Base-by-base conservation (phyloP, 2,113 vertebrate genomes). In the Stegastes partitus region DNA sequence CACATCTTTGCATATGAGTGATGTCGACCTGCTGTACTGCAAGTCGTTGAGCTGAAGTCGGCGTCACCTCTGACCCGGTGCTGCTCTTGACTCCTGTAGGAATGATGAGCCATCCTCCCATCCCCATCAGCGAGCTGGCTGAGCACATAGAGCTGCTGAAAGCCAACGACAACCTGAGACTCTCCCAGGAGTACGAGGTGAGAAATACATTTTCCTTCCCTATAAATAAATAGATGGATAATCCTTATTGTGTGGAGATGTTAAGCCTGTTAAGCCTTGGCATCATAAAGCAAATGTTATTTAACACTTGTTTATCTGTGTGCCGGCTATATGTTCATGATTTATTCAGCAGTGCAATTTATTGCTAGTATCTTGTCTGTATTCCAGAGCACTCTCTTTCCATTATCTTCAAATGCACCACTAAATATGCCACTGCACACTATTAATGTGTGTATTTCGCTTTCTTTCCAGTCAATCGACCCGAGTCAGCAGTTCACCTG, bases 141-240 rank as follows among this genome's bases (percentile, higher is more conserved):
- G 98, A 99, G 91, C 97, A 99, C 95, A 98, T 97, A 0, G 98
- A 99, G 84, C 94, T 96, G 69, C 95, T 99, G 89, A 98, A 98
- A 90, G 98, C 98, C 59, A 99, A 99, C 16, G 98, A 99, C 95
- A 99, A 98, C 94, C 95, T 99, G 88, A 96, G 97, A 85, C 95
- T 99, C 50, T 99, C 98, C 12, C 98, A 99, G 93, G 98, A 99
- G 87, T 99, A 99, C 1, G 98, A 99, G 97, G 98, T 99, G 94
- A 91, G 91, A 79, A 71, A 66, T 47, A 10, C 21, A 61, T 79
- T 44, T 53, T 55, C 50, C 63, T 81, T 72, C 57, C 23, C 69
- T 45, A 58, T 22, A 54, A 76, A 64, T 75, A 39, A 54, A 79
- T 56, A 59, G 55, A 74, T 42, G 7, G 31, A 28, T 19, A 61